Evolutionary conservation across 2,113 vertebrate genomes (phyloP), one percentile per base, ranked within the genome.

Genomic region (Triplophysa rosa): DNA sequence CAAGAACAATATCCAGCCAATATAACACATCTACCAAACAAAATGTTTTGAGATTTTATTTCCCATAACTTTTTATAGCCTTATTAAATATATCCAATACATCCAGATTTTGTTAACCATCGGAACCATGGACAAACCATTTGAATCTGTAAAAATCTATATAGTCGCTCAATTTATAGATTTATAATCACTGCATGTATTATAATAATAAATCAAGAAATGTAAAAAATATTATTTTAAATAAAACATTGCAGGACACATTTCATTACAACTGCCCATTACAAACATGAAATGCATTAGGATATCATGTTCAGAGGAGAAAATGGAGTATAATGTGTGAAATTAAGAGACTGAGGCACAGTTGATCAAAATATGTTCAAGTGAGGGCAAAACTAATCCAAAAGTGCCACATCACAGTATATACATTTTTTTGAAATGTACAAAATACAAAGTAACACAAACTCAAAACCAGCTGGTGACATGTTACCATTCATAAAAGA

Each of bases 301-400:
- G 17, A 67, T 8, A 54, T 59, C 23, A 64, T 70, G 58, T 61
- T 78, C 23, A 47, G n/a, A 6, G 65, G 61, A 16, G 14, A 65
- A 72, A 72, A 71, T 65, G 29, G 16, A 42, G 52, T 56, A 62
- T 72, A 17, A 63, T 23, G 56, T 23, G 74, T 58, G 23, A 42
- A 70, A 33, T 16, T 29, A 37, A 54, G 19, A 52, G 54, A 69
- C 33, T 21, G 14, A 65, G 17, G 37, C 67, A 64, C 4, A 17
- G 72, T 68, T 65, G 67, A 78, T 78, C 61, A 59, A 63, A 77
- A 45, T 13, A 49, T 61, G 67, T 78, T 81, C 13, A 61, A 45
- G 12, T 61, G 23, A 58, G 66, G 74, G 29, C 40, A 70, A 37
- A 64, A 71, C 29, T 40, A 37, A 33, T 64, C 45, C 47, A 19